Evolutionary conservation across 35 echinoderm and acorn worm genomes (phyloP), one percentile per base, ranked within the genome.

Genomic region (Apostichopus japonicus): DNA sequence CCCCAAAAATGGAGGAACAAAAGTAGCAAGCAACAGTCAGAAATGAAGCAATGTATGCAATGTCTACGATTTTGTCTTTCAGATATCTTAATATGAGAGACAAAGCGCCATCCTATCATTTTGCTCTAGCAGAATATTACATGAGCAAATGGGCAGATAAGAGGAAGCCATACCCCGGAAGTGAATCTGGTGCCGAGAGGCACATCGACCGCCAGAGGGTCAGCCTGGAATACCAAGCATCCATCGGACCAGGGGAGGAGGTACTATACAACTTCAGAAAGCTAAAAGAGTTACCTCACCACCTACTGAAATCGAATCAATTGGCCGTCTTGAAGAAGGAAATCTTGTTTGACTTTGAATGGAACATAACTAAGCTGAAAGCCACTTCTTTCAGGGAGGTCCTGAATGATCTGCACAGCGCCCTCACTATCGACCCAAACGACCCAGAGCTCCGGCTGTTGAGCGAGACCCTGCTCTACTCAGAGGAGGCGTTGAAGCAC

Each of bases 51-150:
- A 44, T 44, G 2, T 7, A 61, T 65, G 25, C 8, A 44, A 44
- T 4, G 44, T 87, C 11, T 61, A n/a, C 15, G 52, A 77, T 77
- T 59, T 8, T 24, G 19, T 15, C 51, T 63, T 91, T 11, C 77
- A 99, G 95, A 57, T 99, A 99, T 87, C 90, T 99, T 19, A 86
- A 94, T 19, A 83, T 91, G 61, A 91, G 84, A 58, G 95, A 96
- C 90, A 99, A 94, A 80, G 97, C 97, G 1, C 93, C 93, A 4
- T 99, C 97, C 3, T 99, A 99, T 53, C 95, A 99, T 65, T 55
- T 73, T 24, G 95, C 92, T 65, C 73, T 98, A 9, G 77, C 86
- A 25, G 97, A 99, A 33, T 96, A 94, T 23, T 99, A 93, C 53
- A 86, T 96, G 81, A 91, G 97, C 21, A 93, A 79, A 61, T 99